These are phyloP conservation scores for Plutomurus gul DNA, from an alignment of 1,140 invertebrate genomes.

Conservation along the genomic window DNA sequence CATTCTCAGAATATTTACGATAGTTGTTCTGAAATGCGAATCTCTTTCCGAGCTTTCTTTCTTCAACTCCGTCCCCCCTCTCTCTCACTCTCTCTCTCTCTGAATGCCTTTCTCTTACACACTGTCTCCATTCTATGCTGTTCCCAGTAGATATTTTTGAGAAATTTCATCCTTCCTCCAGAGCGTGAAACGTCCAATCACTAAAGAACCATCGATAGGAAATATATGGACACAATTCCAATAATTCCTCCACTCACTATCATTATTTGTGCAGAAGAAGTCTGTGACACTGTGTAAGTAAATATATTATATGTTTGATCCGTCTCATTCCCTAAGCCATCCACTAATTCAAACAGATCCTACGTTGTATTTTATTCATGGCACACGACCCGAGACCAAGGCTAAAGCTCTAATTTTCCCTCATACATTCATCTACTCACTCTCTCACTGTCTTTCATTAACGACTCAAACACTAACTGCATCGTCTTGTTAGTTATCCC, in stretches of 20 bases:
- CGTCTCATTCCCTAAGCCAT: neutral
- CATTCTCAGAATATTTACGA: conserved; percentile 51
- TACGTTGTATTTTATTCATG: neutral
- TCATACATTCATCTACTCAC: neutral
- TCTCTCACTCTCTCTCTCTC: conserved; percentile 31
- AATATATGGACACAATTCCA: neutral
- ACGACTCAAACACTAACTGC: neutral
- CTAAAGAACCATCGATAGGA: neutral
- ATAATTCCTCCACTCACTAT: neutral
- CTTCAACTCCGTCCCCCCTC: neutral
- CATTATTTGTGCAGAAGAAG: too few relatives aligned
- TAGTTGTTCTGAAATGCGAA: conserved; percentile 52
- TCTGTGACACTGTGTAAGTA: neutral
- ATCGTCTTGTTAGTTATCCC: conserved; percentile 1
- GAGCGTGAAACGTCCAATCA: neutral
- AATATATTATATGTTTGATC: neutral
- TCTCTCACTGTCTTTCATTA: neutral
- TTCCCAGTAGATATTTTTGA: neutral
- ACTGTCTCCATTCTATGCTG: conserved; percentile 9
- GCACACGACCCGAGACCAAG: neutral
- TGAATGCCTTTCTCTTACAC: neutral
- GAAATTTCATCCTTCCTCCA: neutral
- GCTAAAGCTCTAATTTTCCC: neutral
- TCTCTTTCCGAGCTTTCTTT: conserved; percentile 17
- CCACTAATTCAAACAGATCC: conserved; percentile 11